phyloP scores from a whole-genome alignment of 1,140 invertebrate species.

The Tetranychus cinnabarinus region DNA sequence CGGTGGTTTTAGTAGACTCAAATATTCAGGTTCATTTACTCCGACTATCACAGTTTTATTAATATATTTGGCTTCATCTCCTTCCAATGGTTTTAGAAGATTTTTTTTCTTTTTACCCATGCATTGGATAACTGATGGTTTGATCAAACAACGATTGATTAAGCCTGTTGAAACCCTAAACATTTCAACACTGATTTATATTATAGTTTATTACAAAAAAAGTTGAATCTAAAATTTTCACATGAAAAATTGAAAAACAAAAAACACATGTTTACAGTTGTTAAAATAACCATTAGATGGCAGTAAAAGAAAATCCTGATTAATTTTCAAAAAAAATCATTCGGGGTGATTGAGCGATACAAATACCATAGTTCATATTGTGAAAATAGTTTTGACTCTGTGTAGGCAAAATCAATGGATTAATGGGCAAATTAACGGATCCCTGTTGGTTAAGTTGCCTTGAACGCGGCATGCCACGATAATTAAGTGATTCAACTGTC shows the following conservation, averaged over 20 bases:
- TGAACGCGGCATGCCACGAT: slow-evolving; percentile 1
- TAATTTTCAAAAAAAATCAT: too few relatives aligned
- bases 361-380: slow-evolving; percentile 52
- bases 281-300: too few relatives aligned
- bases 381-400: slow-evolving; percentile 22
- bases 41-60: neutral
- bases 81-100: neutral
- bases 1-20: slow-evolving; percentile 4
- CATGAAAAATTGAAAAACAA: too few relatives aligned
- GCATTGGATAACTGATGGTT: neutral
- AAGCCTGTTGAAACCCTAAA: neutral
- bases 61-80: neutral
- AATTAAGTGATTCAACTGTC: slow-evolving; percentile 44
- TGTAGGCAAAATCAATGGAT: neutral
- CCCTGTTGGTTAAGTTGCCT: neutral
- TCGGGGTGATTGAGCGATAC: slow-evolving; percentile 16
- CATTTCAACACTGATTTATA: neutral
- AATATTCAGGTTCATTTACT: slow-evolving; percentile 6
- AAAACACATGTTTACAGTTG: too few relatives aligned
- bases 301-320: too few relatives aligned
- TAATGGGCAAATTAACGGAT: neutral
- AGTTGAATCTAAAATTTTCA: too few relatives aligned
- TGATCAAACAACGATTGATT: neutral
- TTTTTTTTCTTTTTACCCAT: neutral
- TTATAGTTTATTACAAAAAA: too few relatives aligned